Base-by-base conservation (phyloP, 2,888 invertebrate genomes). In the Apamea sordens region DNA sequence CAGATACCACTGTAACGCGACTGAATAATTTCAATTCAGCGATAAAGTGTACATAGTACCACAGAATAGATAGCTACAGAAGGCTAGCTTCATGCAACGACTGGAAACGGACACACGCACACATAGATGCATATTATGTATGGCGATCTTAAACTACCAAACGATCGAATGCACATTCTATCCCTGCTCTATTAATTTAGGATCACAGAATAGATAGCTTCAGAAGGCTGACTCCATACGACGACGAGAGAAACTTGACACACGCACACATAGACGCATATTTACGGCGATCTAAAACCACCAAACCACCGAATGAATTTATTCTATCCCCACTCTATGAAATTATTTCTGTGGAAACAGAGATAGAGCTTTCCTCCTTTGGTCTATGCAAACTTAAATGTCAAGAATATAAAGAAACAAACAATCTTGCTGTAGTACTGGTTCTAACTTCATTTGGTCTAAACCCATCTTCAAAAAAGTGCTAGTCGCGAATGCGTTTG, bases 1-100 rank as follows among this genome's bases (percentile, higher is more conserved):
- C 74, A 84, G 72, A 87, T 84, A 84, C 85, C 56, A 68, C 73
- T 61, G 67, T 84, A 84, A 72, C 61, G 32, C 76, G 86, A 53
- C 74, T 88, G 86, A 85, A 85, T 85, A 88, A 85, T 85, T 85
- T 88, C 72, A 71, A 82, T 82, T 73, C 73, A 67, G 73, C 64
- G 86, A 86, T 88, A 86, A 86, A 86, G 76, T 76, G 77, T 86
- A 86, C 74, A 82, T 76, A 86, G 65, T 24, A 8, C 24, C 68
- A 79, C 61, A n/a, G 10, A 63, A 3, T 36, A 56, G 15, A 21
- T 6, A 15, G 3, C 0, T n/a, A 47, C 36, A 85, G 80, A 68
- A 85, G 36, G 18, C 3, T 7, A 0, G 1, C 13, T 50, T 0
- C 15, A 2, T 5, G 28, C 10, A 24, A 24, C 15, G 11, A 24